Base-by-base conservation (phyloP, 2,113 vertebrate genomes). In the Poeciliopsis prolifica region DNA sequence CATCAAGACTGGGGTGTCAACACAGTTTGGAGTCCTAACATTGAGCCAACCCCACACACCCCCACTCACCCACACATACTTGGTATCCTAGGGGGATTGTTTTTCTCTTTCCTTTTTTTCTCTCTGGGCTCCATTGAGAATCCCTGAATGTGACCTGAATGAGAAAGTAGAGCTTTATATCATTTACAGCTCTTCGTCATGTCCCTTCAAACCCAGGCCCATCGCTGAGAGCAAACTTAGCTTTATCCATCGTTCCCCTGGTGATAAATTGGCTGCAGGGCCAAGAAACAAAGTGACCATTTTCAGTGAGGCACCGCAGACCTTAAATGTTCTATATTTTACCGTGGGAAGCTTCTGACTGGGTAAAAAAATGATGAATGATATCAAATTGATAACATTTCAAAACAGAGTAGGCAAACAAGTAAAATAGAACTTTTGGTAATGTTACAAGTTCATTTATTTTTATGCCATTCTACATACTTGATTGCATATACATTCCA, bases 1-100 rank as follows among this genome's bases (percentile, higher is more conserved):
- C 73, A 75, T 87, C 78, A 82, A 58, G 61, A 35, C 58, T 28
- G 62, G 37, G 66, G 64, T 78, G 81, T 77, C 78, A 35, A 29
- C 72, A 65, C 31, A 30, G 42, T 82, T 78, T 72, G 60, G 29
- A 48, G 70, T 70, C 48, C n/a, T 54, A 54, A 17, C 14, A 24
- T 67, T 72, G 42, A 15, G 14, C 14, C 40, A 42, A 60, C 78
- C 33, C 70, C 37, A 40, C 62, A 48, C 40, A 42, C 30, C 11
- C 15, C 26, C 15, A 4, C 48, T 2, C 48, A 19, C 48, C 17
- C 48, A 24, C 24, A 58, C 48, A 9, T n/a, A n/a, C 24, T 3
- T 29, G 30, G 37, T 37, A 26, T 70, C 22, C 68, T 26, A 22
- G 6, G 26, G 79, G 79, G 69, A 75, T 35, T 75, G 68, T 68